Base-by-base conservation (phyloP, 1,140 invertebrate genomes). In the Drosophila parvula region DNA sequence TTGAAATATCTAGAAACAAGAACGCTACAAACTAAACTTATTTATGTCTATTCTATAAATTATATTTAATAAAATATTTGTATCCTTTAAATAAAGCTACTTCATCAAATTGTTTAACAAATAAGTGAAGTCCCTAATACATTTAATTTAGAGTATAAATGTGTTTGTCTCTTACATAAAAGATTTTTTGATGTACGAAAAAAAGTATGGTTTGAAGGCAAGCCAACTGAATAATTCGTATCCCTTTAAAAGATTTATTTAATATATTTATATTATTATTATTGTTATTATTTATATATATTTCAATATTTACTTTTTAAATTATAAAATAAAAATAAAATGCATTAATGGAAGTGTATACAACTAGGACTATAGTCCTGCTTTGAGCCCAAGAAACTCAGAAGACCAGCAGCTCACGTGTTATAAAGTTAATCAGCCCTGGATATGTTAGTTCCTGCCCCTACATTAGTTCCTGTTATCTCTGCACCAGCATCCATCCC, bases 381-480 rank as follows among this genome's bases (percentile, higher is more conserved):
- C 16, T 3, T 18, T 34, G 3, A 1, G 12, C 30, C n/a, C n/a
- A 16, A 56, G 47, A 34, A 58, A 57, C 30, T 6, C 5, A 22
- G 28, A n/a, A 41, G 43, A 22, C 14, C 55, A 38, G 44, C 16
- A 38, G 32, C 30, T 65, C 22, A 47, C 40, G 68, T 73, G 73
- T 63, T 81, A 62, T 55, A 81, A 81, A 85, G 65, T 76, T 71
- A 79, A 81, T 81, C 65, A 71, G 64, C 55, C 61, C 82, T 64
- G 58, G 62, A 85, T 64, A 76, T 61, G 57, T 53, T 73, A 38
- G 55, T 57, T 41, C 47, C 34, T 63, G 18, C 16, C 45, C 9
- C 60, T 9, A 38, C 60, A 64, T 64, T 50, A 68, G 38, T 65
- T 45, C 47, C 61, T 61, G 65, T 44, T 75, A 65, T 76, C 57